Percentiles rank a stretch among this genome's conserved stretches.
Conservation (phyloP, 2,113 vertebrate species). For the Python bivittatus region DNA sequence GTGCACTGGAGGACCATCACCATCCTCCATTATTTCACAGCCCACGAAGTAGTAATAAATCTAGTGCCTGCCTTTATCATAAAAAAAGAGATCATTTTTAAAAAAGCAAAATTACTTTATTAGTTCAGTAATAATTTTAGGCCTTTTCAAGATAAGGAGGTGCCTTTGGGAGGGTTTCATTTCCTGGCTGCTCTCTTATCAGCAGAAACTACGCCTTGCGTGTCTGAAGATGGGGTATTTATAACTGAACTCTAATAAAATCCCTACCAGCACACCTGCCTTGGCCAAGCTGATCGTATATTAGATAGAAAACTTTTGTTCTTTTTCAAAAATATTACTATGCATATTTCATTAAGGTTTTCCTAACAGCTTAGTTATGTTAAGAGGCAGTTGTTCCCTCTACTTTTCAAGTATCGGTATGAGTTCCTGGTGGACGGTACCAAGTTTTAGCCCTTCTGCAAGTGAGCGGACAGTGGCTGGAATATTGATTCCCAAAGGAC, state of each 20-base stretch:
- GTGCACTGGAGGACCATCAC: background rate
- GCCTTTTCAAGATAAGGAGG: slow-evolving; percentile 81
- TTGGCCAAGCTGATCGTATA: slow-evolving; percentile 65
- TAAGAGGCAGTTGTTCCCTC: background rate
- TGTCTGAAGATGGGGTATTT: slow-evolving; percentile 80
- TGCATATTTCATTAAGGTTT: slow-evolving; percentile 67
- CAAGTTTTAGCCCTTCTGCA: background rate
- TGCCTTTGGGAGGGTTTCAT: slow-evolving; percentile 80
- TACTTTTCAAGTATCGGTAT: background rate
- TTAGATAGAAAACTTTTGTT: slow-evolving; percentile 68
- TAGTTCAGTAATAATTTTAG: slow-evolving; percentile 84
- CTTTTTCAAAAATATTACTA: slow-evolving; percentile 40
- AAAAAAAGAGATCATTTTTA: slow-evolving; percentile 56
- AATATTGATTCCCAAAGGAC: too few species aligned
- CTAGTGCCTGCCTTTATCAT: slow-evolving; percentile 72
- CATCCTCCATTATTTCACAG: slow-evolving; percentile 59
- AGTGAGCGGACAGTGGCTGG: too few species aligned
- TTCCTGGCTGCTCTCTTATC: slow-evolving; percentile 81
- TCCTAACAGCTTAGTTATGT: background rate
- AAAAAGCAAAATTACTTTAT: slow-evolving; percentile 82
- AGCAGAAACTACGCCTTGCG: slow-evolving; percentile 75
- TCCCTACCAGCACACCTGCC: slow-evolving; percentile 74
- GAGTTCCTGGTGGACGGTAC: slow-evolving; percentile 28
- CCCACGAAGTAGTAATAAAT: slow-evolving; percentile 76
- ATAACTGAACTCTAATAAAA: slow-evolving; percentile 81